Conservation (phyloP, 2,888 invertebrate genomes). For the Drosophila stalkeri region DNA sequence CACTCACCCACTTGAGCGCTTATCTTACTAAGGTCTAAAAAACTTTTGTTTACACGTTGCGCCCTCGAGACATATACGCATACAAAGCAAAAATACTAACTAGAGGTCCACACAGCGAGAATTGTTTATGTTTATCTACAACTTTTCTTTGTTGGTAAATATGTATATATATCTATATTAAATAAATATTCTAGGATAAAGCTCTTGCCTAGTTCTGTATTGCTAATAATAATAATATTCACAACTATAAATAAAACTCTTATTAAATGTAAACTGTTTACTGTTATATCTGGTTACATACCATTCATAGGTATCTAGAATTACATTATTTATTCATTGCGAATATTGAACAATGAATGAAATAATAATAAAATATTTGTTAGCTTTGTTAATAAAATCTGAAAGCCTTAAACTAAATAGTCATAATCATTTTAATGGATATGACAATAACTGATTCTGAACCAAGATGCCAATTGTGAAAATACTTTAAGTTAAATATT, state of each 20-base stretch:
- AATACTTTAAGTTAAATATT: no score
- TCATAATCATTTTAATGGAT: no score
- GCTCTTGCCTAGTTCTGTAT: background rate
- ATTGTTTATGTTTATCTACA: conserved; percentile 26
- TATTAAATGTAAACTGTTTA: background rate
- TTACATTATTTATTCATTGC: no score
- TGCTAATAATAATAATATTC: background rate
- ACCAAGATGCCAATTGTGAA: no score
- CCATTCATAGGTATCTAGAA: no score
- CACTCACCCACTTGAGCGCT: conserved; percentile 47
- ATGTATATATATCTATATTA: conserved; percentile 19
- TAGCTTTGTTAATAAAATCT: background rate
- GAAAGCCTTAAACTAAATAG: background rate
- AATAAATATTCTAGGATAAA: background rate
- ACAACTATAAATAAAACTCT: background rate
- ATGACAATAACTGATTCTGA: no score
- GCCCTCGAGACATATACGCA: conserved; percentile 67
- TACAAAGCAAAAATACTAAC: conserved; percentile 28
- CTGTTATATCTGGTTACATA: no score
- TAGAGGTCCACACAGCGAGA: conserved; percentile 8
- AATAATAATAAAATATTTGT: background rate
- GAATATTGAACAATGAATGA: background rate
- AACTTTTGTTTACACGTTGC: conserved; percentile 77
- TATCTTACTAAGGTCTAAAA: conserved; percentile 71
- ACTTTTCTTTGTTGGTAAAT: conserved; percentile 25